Conservation (phyloP, 2,113 vertebrate species). For the Oceanodroma tethys region DNA sequence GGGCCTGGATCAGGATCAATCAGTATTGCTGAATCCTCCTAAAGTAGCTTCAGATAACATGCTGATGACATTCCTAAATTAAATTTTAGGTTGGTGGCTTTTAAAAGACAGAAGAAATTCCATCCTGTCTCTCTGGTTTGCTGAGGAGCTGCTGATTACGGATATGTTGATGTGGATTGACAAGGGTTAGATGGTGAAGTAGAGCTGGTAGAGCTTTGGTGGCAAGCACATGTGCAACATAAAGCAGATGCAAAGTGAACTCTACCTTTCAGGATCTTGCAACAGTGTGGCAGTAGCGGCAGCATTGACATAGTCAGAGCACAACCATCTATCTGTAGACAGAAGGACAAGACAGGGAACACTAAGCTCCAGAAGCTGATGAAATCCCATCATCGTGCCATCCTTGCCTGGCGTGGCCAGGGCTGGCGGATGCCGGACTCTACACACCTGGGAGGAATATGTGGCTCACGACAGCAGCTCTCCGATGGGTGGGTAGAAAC, state of each 20-base stretch:
- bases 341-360: background rate
- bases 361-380: background rate
- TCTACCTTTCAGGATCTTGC: background rate
- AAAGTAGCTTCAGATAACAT: background rate
- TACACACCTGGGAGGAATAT: background rate
- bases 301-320: background rate
- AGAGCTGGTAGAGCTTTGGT: background rate
- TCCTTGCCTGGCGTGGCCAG: background rate
- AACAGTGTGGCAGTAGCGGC: background rate
- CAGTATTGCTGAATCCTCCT: background rate
- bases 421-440: background rate
- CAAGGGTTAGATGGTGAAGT: background rate
- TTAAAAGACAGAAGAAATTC: background rate
- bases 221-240: background rate
- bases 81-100: background rate
- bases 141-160: background rate
- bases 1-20: background rate
- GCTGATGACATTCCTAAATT: background rate
- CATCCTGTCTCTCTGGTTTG: background rate
- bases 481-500: background rate
- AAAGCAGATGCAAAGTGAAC: background rate
- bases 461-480: background rate
- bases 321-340: background rate
- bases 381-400: background rate
- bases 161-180: background rate